These are phyloP conservation scores for Serranus cabrilla DNA, from an alignment of 2,797 vertebrate species.

Conservation along the genomic window DNA sequence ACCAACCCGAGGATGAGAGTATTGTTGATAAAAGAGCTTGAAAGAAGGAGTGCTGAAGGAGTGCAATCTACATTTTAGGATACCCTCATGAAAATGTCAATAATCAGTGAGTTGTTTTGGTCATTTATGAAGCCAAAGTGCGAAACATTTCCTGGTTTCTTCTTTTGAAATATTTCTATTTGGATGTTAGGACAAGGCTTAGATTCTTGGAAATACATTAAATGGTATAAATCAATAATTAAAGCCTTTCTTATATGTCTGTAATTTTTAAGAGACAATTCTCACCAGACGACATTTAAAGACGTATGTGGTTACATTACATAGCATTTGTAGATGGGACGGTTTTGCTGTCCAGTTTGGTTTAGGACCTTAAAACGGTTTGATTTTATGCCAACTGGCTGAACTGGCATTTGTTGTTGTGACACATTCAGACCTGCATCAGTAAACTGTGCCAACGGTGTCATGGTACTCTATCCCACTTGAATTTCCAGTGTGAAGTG, in stretches of 20 bases:
- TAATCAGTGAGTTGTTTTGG: neutral
- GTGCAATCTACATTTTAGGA: neutral
- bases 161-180: neutral
- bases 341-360: too few species aligned
- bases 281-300: neutral
- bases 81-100: neutral
- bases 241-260: neutral
- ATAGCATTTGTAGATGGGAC: neutral
- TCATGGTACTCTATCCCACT: too few species aligned
- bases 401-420: too few species aligned
- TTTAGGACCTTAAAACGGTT: too few species aligned
- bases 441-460: too few species aligned
- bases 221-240: too few species aligned
- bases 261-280: neutral
- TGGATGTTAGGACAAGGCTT: too few species aligned
- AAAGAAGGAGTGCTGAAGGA: neutral
- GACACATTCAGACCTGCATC: too few species aligned
- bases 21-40: neutral
- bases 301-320: neutral
- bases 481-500: too few species aligned
- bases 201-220: too few species aligned
- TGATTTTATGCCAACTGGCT: too few species aligned
- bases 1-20: neutral
- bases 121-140: neutral
- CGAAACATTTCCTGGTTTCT: neutral